Conservation (phyloP, 2,888 invertebrate species). For the Drosophila silvestris region DNA sequence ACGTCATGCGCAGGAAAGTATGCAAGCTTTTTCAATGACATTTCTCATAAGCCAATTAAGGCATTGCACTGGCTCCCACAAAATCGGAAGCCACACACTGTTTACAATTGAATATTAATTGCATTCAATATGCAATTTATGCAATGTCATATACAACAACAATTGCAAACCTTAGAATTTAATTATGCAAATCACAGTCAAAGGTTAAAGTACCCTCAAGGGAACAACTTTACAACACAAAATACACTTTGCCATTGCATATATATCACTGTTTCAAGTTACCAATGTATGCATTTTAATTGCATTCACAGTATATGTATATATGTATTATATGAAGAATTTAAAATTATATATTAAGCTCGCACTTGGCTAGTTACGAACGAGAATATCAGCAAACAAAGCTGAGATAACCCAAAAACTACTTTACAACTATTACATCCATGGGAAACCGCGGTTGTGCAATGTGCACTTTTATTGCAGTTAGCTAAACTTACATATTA, state of each 20-base stretch:
- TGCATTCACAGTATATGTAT: not conserved
- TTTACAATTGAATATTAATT: conserved; percentile 49
- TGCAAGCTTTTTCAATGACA: conserved; percentile 18
- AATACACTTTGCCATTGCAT: not conserved
- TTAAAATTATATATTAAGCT: conserved; percentile 1
- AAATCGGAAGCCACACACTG: not conserved
- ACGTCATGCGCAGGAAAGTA: conserved; percentile 13
- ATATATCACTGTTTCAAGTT: not conserved
- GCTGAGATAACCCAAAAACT: not conserved
- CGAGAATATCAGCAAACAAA: not conserved
- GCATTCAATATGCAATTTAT: conserved; percentile 39
- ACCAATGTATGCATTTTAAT: conserved; percentile 26
- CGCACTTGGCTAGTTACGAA: not conserved
- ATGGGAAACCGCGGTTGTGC: not conserved
- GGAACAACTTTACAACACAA: conserved; percentile 27
- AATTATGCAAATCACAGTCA: conserved; percentile 56
- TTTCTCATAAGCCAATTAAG: not conserved
- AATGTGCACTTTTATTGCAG: conserved; percentile 54
- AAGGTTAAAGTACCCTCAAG: conserved; percentile 24
- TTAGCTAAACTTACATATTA: conserved; percentile 56
- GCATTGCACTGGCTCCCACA: not conserved
- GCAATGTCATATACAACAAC: conserved; percentile 22
- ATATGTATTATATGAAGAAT: not conserved
- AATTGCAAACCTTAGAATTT: conserved; percentile 29
- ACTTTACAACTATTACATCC: not conserved